Evolutionary conservation across 2,797 vertebrate species (phyloP).

Genomic region (Phrynocephalus guinanensis): DNA sequence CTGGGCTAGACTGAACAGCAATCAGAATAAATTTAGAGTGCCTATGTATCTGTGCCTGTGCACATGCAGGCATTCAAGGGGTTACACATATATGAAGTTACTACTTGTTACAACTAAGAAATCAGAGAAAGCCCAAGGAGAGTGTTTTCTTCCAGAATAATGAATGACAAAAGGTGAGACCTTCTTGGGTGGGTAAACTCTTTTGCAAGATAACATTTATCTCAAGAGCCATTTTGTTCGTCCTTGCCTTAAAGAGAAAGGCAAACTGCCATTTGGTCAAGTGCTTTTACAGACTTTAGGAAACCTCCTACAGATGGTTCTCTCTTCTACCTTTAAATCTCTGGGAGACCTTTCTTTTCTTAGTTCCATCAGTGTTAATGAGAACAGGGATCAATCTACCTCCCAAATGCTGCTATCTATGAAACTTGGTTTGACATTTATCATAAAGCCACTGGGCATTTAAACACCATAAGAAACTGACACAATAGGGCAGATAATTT

Average conservation of each 20-base stretch:
- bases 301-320: neutral
- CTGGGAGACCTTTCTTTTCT: conserved; percentile 33
- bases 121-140: neutral
- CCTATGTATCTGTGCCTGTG: neutral
- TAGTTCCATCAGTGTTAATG: conserved; percentile 34
- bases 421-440: conserved; percentile 52
- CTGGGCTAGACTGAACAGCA: neutral
- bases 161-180: neutral
- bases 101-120: neutral
- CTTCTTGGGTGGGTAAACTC: too few species aligned
- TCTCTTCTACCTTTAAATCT: conserved; percentile 24
- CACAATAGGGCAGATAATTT: conserved; percentile 24
- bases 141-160: neutral
- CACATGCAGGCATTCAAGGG: too few species aligned
- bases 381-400: neutral
- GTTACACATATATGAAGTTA: neutral
- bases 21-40: too few species aligned
- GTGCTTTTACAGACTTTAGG: neutral
- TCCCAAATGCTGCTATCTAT: conserved; percentile 40
- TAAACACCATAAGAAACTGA: conserved; percentile 44
- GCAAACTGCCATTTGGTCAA: neutral
- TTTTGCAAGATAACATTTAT: neutral
- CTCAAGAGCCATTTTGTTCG: neutral
- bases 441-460: conserved; percentile 46
- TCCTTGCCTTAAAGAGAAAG: neutral